Conservation (phyloP, 2,888 invertebrate species). For the Chirona hameri region DNA sequence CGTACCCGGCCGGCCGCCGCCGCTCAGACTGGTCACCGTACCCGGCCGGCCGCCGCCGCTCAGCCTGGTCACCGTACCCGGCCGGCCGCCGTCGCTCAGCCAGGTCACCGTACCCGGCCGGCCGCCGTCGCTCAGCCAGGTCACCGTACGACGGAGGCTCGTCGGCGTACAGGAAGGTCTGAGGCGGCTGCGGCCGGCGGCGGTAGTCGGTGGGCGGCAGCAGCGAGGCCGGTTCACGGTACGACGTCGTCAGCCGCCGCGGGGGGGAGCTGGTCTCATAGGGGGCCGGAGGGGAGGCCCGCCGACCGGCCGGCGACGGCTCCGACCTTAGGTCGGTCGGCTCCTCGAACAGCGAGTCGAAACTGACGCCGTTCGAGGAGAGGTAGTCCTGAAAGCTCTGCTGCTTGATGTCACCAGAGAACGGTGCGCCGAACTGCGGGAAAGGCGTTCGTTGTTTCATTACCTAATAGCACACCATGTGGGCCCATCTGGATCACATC, state of each 20-base stretch:
- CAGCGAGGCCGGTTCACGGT: neutral
- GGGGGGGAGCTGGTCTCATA: neutral
- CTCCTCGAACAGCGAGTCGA: constrained; percentile 1
- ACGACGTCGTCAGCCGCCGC: neutral
- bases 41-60: too few relatives aligned
- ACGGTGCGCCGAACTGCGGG: constrained; percentile 82
- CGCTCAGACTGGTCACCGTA: too few relatives aligned
- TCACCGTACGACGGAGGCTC: too few relatives aligned
- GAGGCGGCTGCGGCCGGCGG: too few relatives aligned
- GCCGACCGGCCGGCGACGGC: neutral
- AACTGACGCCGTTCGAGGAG: neutral
- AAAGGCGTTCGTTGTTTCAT: too few relatives aligned
- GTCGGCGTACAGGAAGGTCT: too few relatives aligned
- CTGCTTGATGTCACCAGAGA: constrained; percentile 71
- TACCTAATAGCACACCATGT: too few relatives aligned
- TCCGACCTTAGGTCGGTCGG: neutral
- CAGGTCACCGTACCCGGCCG: too few relatives aligned
- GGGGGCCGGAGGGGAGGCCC: neutral
- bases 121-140: too few relatives aligned
- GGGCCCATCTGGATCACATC: too few relatives aligned
- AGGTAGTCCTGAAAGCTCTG: constrained; percentile 7
- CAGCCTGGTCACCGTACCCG: neutral
- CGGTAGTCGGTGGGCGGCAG: too few relatives aligned
- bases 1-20: neutral
- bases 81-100: neutral